A percentile compares a stretch with the other conserved stretches of the same genome.
Conservation (phyloP, 2,888 invertebrate species). For the Lasioglossum vierecki region DNA sequence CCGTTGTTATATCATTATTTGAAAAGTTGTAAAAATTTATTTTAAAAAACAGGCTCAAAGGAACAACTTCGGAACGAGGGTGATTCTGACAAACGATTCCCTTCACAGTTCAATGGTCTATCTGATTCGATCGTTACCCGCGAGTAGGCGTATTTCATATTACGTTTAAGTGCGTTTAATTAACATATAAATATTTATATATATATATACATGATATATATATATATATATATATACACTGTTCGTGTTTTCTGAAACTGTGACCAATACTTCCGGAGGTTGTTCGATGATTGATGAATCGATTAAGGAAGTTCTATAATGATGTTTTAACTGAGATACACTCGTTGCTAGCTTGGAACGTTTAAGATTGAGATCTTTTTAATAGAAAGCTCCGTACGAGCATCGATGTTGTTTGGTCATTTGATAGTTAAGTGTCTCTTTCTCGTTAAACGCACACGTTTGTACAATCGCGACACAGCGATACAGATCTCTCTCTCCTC, state of each 20-base stretch:
- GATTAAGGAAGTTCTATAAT: constrained; percentile 36
- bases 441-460: constrained; percentile 60
- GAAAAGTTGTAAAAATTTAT: background rate
- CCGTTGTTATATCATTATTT: background rate
- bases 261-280: constrained; percentile 45
- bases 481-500: constrained; percentile 41
- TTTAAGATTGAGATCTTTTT: constrained; percentile 53
- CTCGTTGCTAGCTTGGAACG: constrained; percentile 52
- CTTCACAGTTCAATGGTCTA: background rate
- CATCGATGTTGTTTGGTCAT: constrained; percentile 59
- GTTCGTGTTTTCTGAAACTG: constrained; percentile 38
- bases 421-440: constrained; percentile 56
- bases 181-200: constrained; percentile 20
- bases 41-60: background rate
- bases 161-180: constrained; percentile 36
- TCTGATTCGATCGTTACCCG: background rate
- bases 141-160: constrained; percentile 12
- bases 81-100: background rate
- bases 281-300: constrained; percentile 36
- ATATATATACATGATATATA: constrained; percentile 10
- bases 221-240: constrained; percentile 26
- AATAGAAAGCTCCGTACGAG: constrained; percentile 58
- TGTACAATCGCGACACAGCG: constrained; percentile 57
- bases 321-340: constrained; percentile 50
- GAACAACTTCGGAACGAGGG: background rate